Base-by-base conservation (phyloP, 2,797 vertebrate species). In the Siniperca scherzeri region DNA sequence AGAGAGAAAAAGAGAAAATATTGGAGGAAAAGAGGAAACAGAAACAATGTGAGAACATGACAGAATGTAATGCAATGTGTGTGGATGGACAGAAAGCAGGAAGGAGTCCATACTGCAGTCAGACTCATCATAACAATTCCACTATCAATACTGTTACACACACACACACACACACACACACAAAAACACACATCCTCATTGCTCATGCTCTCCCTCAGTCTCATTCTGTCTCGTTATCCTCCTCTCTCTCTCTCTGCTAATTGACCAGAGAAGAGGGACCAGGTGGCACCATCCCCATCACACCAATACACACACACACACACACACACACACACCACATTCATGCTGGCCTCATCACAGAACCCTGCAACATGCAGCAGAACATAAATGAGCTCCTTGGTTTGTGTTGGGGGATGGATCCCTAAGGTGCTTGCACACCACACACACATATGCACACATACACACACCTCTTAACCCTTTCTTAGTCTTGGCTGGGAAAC, bases 341-440 rank as follows among this genome's bases (percentile, higher is more conserved):
- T 60, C 66, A 79, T 25, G 38, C 55, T 52, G 74, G 81, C 88
- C 81, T 81, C 88, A 92, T 84, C 93, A 88, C 62, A 48, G 91
- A 85, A 92, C 88, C 61, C 64, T 68, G 94, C 74, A 74, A 73
- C 70, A 88, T 90, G 89, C 85, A 86, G 76, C 93, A 88, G 73
- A 62, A 96, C 94, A 93, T 94, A 93, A 97, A 95, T 81, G 93
- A 97, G 96, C 94, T 96, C 81, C 88, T 92, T 77, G 88, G 88
- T 92, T 94, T 86, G 82, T 81, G 85, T 78, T 77, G 74, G 72
- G 76, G 80, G 78, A 81, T 1, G 6, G 62, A 72, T 91, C 87
- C 88, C 88, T 89, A 60, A 93, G 91, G 91, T 89, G 53, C 67
- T 70, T 70, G 80, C 78, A 74, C 55, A 59, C 65, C 74, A 25